Evolutionary conservation across 1,140 invertebrate genomes (phyloP).

Genomic region (Platorchestia sp.): DNA sequence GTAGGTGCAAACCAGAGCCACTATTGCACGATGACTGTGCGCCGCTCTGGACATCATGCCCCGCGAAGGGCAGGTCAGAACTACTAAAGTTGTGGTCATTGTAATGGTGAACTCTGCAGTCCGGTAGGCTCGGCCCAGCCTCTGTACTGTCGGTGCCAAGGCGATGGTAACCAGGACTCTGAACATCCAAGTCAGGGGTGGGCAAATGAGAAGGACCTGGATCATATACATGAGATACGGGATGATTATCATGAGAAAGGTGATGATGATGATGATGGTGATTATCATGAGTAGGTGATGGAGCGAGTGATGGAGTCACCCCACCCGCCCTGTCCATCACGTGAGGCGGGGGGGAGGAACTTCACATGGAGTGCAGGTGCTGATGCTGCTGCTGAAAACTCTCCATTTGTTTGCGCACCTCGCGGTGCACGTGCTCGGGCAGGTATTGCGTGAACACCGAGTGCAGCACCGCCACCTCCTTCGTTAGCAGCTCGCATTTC

Average conservation of each 20-base stretch:
- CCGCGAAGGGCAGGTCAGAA: neutral
- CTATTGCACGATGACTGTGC: conserved; percentile 4
- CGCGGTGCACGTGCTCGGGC: conserved; percentile 80
- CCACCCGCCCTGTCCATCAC: conserved; percentile 51
- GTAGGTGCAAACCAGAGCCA: neutral
- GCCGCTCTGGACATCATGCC: neutral
- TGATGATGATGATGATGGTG: conserved; percentile 10
- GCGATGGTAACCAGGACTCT: neutral
- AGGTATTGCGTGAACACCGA: conserved; percentile 81
- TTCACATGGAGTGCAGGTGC: conserved; percentile 68
- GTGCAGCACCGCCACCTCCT: conserved; percentile 90
- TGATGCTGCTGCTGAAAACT: conserved; percentile 77
- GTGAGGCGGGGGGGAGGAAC: conserved; percentile 53
- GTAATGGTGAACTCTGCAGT: neutral
- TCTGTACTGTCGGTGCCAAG: neutral
- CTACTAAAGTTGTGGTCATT: neutral
- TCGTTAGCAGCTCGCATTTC: conserved; percentile 90
- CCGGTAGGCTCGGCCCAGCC: neutral
- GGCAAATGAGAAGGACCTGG: neutral
- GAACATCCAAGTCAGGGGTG: neutral
- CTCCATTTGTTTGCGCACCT: conserved; percentile 81
- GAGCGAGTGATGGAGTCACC: conserved; percentile 36
- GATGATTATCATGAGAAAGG: neutral
- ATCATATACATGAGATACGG: neutral
- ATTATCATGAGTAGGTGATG: conserved; percentile 44